Evolutionary conservation across 2,888 invertebrate genomes (phyloP).

Genomic region (Thymelicus sylvestris): DNA sequence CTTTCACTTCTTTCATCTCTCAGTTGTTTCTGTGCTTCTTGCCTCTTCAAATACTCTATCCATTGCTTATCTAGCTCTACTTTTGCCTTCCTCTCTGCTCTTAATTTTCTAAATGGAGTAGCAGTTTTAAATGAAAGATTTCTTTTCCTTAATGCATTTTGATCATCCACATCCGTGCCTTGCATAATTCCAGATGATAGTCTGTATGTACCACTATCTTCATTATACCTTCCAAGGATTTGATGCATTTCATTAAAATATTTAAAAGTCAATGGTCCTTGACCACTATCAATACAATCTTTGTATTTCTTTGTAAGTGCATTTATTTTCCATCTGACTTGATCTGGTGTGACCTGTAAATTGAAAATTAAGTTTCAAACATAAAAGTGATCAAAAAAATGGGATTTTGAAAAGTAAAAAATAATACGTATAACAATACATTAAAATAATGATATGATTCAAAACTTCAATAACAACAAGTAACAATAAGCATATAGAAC

Average conservation of each 20-base stretch:
- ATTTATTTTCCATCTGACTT: conserved; percentile 72
- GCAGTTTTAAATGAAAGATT: conserved; percentile 52
- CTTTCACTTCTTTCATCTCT: conserved; percentile 66
- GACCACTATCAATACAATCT: conserved; percentile 67
- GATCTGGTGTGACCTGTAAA: conserved; percentile 66
- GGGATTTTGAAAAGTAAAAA: no score
- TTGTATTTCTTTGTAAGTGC: conserved; percentile 70
- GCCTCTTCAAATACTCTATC: conserved; percentile 65
- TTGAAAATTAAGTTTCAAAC: no score
- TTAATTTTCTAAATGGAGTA: conserved; percentile 61
- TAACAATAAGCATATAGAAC: no score
- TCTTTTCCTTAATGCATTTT: conserved; percentile 47
- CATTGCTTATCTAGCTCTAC: conserved; percentile 69
- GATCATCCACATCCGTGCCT: conserved; percentile 50
- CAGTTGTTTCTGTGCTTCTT: conserved; percentile 62
- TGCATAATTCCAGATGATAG: conserved; percentile 61
- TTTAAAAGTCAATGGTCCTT: conserved; percentile 59
- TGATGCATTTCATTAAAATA: conserved; percentile 74
- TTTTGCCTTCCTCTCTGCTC: conserved; percentile 64
- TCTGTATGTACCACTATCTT: conserved; percentile 59
- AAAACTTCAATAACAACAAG: no score
- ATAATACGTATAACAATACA: no score
- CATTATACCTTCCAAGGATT: conserved; percentile 61
- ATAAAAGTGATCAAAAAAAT: no score
- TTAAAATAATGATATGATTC: no score